These are phyloP conservation scores for Molanna angustata DNA, from an alignment of 2,888 invertebrate genomes.

Conservation along the genomic window DNA sequence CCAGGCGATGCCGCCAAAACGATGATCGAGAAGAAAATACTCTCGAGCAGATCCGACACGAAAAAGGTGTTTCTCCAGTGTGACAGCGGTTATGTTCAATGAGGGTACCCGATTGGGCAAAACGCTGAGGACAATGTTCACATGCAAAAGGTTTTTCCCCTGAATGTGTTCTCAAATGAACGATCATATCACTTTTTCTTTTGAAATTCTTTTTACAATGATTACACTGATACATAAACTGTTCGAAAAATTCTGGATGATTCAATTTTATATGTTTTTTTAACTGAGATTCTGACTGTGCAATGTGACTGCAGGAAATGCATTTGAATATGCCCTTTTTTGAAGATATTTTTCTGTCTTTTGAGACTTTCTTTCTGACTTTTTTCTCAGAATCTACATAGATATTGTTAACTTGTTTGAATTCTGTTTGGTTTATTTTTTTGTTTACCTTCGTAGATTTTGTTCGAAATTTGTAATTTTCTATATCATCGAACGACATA, in stretches of 20 bases:
- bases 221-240: conserved; percentile 12
- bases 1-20: conserved; percentile 26
- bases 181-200: conserved; percentile 26
- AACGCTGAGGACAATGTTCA: conserved; percentile 23
- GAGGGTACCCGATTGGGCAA: conserved; percentile 29
- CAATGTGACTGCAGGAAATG: neutral
- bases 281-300: conserved; percentile 2
- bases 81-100: conserved; percentile 27
- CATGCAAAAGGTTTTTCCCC: conserved; percentile 31
- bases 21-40: conserved; percentile 27
- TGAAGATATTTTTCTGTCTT: neutral
- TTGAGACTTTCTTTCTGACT: neutral
- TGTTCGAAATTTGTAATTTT: neutral
- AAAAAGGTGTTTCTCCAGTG: conserved; percentile 28
- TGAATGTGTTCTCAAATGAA: conserved; percentile 27
- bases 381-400: neutral
- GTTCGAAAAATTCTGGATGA: neutral
- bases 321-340: neutral
- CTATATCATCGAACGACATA: neutral
- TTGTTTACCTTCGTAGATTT: conserved; percentile 2
- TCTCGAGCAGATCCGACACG: conserved; percentile 20
- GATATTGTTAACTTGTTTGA: neutral
- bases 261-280: conserved; percentile 12
- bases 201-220: conserved; percentile 25
- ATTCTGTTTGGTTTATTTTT: neutral